Evolutionary conservation across 2,797 vertebrate genomes (phyloP).

Genomic region (Chloroceryle inda): DNA sequence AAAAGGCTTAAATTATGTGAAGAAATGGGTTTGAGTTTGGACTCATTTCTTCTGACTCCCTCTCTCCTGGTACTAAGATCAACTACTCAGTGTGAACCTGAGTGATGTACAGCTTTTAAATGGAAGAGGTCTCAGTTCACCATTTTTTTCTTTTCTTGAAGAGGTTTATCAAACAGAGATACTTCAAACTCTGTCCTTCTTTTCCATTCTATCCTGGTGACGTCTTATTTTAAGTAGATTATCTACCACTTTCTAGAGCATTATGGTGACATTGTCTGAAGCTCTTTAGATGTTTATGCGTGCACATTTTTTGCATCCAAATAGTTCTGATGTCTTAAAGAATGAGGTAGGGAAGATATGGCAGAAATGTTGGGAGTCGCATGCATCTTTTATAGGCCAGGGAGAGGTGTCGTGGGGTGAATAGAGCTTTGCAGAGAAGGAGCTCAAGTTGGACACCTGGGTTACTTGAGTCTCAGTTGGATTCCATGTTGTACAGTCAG

Average conservation of each 20-base stretch:
- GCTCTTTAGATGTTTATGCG: neutral
- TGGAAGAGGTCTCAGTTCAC: neutral
- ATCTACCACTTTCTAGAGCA: neutral
- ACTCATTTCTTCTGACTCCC: too few species aligned
- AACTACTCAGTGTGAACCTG: neutral
- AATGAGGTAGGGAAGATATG: neutral
- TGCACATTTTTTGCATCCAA: accelerated
- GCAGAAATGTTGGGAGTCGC: neutral
- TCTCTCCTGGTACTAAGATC: too few species aligned
- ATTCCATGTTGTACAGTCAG: accelerated
- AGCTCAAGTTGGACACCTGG: neutral
- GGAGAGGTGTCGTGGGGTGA: too few species aligned
- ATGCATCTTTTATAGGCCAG: accelerated
- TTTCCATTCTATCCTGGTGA: neutral
- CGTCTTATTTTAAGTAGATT: neutral
- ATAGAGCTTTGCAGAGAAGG: neutral
- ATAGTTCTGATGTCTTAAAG: neutral
- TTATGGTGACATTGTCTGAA: neutral
- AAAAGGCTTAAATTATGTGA: neutral
- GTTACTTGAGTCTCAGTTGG: neutral
- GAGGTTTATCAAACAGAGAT: neutral
- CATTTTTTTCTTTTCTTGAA: neutral
- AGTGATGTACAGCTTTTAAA: slow-evolving; percentile 10
- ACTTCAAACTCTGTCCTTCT: neutral
- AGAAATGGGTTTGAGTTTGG: neutral